Conservation (phyloP, 2,888 invertebrate genomes). For the Digitonthophagus gazella region DNA sequence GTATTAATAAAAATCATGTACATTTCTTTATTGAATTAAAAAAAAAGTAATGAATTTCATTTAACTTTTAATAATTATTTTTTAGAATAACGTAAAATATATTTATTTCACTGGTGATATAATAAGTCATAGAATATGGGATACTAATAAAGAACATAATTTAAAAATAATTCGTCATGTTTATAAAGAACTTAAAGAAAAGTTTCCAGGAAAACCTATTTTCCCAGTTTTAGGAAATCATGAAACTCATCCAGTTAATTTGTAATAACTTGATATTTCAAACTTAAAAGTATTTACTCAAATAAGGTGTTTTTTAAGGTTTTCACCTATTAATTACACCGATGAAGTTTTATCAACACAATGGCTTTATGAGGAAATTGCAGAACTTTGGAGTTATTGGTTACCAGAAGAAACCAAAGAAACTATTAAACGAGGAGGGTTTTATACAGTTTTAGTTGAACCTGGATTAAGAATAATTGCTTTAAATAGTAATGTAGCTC, state of each 20-base stretch:
- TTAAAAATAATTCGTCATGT: slow-evolving; percentile 57
- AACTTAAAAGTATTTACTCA: background rate
- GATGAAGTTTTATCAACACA: slow-evolving; percentile 54
- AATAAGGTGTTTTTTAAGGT: slow-evolving; percentile 28
- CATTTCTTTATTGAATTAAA: no score
- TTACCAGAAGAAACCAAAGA: slow-evolving; percentile 62
- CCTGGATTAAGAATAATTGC: slow-evolving; percentile 74
- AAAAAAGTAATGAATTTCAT: background rate
- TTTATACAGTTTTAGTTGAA: slow-evolving; percentile 67
- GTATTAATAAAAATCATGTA: slow-evolving; percentile 32
- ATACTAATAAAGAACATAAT: slow-evolving; percentile 67
- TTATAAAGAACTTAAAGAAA: slow-evolving; percentile 46
- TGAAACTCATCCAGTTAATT: slow-evolving; percentile 25
- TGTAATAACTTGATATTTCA: slow-evolving; percentile 29
- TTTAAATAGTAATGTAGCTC: slow-evolving; percentile 80
- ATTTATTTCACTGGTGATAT: slow-evolving; percentile 86
- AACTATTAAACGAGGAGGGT: slow-evolving; percentile 69
- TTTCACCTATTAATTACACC: slow-evolving; percentile 39
- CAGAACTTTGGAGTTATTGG: slow-evolving; percentile 69
- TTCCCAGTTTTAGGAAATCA: slow-evolving; percentile 24
- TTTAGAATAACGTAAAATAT: slow-evolving; percentile 48
- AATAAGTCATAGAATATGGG: slow-evolving; percentile 83
- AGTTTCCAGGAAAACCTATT: slow-evolving; percentile 55
- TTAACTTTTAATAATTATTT: slow-evolving; percentile 7
- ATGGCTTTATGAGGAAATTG: slow-evolving; percentile 76